Conservation (phyloP, 2,888 invertebrate genomes). For the Sphecodes monilicornis region DNA sequence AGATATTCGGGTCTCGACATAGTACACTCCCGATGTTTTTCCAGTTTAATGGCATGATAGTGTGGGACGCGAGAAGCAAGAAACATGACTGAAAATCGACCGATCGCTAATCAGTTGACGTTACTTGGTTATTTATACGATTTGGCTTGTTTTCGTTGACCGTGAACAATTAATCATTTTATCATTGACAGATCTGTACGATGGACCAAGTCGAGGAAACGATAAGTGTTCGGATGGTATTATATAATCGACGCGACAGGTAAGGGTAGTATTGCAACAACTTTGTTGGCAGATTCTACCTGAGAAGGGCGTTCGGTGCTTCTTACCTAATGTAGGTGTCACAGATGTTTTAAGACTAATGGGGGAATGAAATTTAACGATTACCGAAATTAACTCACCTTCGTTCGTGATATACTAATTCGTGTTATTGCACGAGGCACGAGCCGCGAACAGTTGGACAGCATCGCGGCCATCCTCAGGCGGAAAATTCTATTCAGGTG, state of each 20-base stretch:
- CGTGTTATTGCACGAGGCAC: constrained; percentile 80
- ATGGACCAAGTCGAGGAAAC: not conserved
- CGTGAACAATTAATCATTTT: not conserved
- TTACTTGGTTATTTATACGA: constrained; percentile 5
- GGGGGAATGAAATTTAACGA: not conserved
- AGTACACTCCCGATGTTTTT: not conserved
- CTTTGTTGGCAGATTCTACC: constrained; percentile 32
- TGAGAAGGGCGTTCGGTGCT: constrained; percentile 37
- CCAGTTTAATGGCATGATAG: constrained; percentile 10
- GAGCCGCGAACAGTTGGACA: constrained; percentile 82
- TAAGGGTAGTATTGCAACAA: constrained; percentile 46
- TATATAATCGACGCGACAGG: constrained; percentile 55
- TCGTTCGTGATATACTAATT: constrained; percentile 77
- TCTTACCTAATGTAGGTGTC: constrained; percentile 31
- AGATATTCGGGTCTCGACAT: not conserved
- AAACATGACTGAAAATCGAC: constrained; percentile 5
- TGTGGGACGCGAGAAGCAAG: not conserved
- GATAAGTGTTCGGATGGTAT: constrained; percentile 30
- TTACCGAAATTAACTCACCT: constrained; percentile 73
- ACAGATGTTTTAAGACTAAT: constrained; percentile 17
- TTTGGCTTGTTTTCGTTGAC: not conserved
- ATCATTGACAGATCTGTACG: constrained; percentile 50
- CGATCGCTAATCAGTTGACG: not conserved
- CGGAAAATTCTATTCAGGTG: constrained; percentile 58
- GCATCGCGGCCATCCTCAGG: constrained; percentile 81